phyloP scores from a whole-genome alignment of 2,888 invertebrate genomes.

The Carterocephalus palaemon region DNA sequence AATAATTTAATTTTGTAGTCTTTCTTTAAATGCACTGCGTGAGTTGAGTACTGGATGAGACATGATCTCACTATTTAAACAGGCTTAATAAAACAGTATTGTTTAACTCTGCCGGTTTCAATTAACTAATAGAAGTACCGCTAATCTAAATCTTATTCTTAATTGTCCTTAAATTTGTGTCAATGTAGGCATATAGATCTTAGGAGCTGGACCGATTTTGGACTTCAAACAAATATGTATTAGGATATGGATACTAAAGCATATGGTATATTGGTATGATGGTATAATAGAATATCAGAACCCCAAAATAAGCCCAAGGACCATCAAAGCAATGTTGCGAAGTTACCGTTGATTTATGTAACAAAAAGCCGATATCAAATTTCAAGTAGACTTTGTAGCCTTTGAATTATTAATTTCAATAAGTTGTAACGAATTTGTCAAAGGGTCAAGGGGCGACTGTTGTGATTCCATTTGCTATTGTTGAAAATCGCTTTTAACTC shows the following conservation, averaged over 20 bases:
- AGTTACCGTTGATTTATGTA: slow-evolving; percentile 28
- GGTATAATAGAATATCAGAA: no score
- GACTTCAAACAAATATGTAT: neutral
- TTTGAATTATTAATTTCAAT: slow-evolving; percentile 6
- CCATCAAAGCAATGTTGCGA: slow-evolving; percentile 33
- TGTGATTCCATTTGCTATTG: no score
- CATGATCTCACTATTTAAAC: slow-evolving; percentile 10
- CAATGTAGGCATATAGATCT: neutral
- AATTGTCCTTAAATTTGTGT: slow-evolving; percentile 13
- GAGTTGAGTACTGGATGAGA: neutral
- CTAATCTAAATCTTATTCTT: slow-evolving; percentile 10
- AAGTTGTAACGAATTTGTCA: neutral
- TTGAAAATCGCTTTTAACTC: no score
- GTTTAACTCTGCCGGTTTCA: slow-evolving; percentile 15
- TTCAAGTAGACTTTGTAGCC: slow-evolving; percentile 2
- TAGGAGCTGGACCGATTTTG: neutral
- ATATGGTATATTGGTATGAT: no score
- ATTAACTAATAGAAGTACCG: slow-evolving; percentile 18
- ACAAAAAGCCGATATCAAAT: slow-evolving; percentile 3
- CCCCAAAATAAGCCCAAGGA: slow-evolving; percentile 29
- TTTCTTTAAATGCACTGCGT: neutral
- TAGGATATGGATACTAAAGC: neutral
- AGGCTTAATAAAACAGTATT: slow-evolving; percentile 1
- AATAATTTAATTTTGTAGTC: neutral
- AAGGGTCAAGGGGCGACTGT: no score